These are phyloP conservation scores for Intoshia linei DNA, from an alignment of 1,140 invertebrate species.

Conservation along the genomic window DNA sequence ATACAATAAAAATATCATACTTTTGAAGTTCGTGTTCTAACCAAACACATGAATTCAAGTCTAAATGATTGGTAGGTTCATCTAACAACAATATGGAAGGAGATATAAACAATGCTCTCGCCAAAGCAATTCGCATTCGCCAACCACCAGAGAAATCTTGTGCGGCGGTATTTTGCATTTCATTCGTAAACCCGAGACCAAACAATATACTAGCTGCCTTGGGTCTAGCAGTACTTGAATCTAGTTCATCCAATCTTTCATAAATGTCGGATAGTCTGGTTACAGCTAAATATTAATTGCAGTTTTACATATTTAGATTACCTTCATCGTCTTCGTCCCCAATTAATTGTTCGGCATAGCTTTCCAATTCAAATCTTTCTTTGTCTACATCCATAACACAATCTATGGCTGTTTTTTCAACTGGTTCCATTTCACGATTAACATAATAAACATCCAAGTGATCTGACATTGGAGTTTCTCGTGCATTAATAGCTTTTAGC, in stretches of 20 bases:
- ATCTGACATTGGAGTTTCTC: conserved; percentile 73
- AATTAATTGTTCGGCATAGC: conserved; percentile 54
- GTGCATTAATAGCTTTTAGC: conserved; percentile 51
- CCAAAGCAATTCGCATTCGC: conserved; percentile 94
- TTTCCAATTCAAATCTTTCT: conserved; percentile 57
- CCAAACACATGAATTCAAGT: conserved; percentile 27
- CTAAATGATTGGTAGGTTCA: conserved; percentile 36
- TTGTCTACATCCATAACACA: conserved; percentile 93
- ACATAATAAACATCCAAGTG: conserved; percentile 91
- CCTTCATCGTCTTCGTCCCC: conserved; percentile 46
- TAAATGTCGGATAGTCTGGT: conserved; percentile 88
- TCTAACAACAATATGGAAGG: conserved; percentile 24
- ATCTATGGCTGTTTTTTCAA: conserved; percentile 49
- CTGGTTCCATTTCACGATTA: conserved; percentile 72
- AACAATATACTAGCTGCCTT: conserved; percentile 67
- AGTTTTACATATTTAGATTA: conserved; percentile 5
- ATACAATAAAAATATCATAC: no score
- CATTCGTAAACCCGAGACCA: conserved; percentile 69
- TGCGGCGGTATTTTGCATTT: conserved; percentile 43
- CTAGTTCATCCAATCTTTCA: conserved; percentile 74
- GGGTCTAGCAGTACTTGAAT: conserved; percentile 63
- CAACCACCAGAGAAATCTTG: conserved; percentile 38
- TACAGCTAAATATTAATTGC: background rate
- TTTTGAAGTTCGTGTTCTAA: conserved; percentile 6
- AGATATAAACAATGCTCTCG: conserved; percentile 25